Percentiles rank a stretch among this genome's conserved stretches.
phyloP scores from a whole-genome alignment of 2,113 vertebrate species.

The Eleginops maclovinus region DNA sequence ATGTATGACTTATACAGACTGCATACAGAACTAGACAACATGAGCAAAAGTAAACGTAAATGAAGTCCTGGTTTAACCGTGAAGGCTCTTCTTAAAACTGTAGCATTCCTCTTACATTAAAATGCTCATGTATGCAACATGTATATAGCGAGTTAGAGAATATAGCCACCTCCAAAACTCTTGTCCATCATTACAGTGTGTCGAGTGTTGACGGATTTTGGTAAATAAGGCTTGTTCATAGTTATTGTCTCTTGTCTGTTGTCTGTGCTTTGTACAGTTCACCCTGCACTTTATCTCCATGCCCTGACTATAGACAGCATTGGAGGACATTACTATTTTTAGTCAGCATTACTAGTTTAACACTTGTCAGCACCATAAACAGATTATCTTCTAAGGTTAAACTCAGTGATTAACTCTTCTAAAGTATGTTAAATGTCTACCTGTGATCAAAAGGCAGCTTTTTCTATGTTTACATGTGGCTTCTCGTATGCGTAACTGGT shows the following conservation, averaged over 20 bases:
- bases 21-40: constrained; percentile 1
- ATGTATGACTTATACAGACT: constrained; percentile 31
- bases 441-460: constrained; percentile 72
- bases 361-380: constrained; percentile 2
- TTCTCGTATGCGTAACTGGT: constrained; percentile 45
- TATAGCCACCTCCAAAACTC: neutral
- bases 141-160: neutral
- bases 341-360: constrained; percentile 35
- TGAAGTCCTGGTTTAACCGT: constrained; percentile 7
- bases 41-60: constrained; percentile 6
- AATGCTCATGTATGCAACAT: constrained; percentile 28
- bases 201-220: constrained; percentile 32
- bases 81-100: constrained; percentile 46
- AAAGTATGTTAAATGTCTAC: constrained; percentile 19
- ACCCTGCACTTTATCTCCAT: constrained; percentile 70
- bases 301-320: constrained; percentile 21
- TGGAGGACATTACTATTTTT: neutral
- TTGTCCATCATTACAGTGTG: constrained; percentile 15
- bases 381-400: constrained; percentile 28
- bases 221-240: constrained; percentile 16
- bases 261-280: constrained; percentile 43
- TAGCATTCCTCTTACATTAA: constrained; percentile 41
- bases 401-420: constrained; percentile 45
- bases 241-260: constrained; percentile 22
- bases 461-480: constrained; percentile 62